These are phyloP conservation scores for Cynoglossus semilaevis DNA, from an alignment of 2,113 vertebrate species.

Conservation along the genomic window DNA sequence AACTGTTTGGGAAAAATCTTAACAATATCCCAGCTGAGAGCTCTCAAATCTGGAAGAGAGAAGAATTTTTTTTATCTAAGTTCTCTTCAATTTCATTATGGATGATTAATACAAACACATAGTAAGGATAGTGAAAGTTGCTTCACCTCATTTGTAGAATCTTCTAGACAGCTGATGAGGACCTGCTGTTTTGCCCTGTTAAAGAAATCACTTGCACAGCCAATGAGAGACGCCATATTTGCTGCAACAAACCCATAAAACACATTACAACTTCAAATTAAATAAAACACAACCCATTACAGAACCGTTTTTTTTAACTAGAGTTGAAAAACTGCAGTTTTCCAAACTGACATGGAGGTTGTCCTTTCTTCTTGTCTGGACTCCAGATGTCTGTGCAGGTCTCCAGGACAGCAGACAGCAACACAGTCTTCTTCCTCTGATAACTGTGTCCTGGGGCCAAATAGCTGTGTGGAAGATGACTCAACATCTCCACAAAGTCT, in stretches of 20 bases:
- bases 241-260: constrained; percentile 57
- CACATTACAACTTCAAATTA: not conserved
- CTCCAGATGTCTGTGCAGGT: constrained; percentile 88
- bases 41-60: constrained; percentile 80
- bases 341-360: constrained; percentile 82
- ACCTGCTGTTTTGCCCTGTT: constrained; percentile 73
- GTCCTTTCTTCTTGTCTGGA: constrained; percentile 84
- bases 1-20: constrained; percentile 74
- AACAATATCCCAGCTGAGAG: constrained; percentile 79
- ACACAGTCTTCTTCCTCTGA: constrained; percentile 83
- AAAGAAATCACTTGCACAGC: constrained; percentile 80
- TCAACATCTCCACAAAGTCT: constrained; percentile 88
- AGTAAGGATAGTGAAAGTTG: not conserved
- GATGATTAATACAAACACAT: not conserved
- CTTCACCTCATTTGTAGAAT: constrained; percentile 86
- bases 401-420: constrained; percentile 80
- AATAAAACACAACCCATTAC: not conserved
- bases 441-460: constrained; percentile 80
- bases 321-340: no score
- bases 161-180: constrained; percentile 84
- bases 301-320: no score
- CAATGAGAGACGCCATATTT: constrained; percentile 78
- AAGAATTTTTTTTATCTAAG: constrained; percentile 3
- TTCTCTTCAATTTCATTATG: no score
- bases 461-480: constrained; percentile 72